A percentile compares a stretch with the other conserved stretches of the same genome.
These are phyloP conservation scores for Morphnarchus princeps DNA, from an alignment of 2,113 vertebrate species.

Conservation along the genomic window DNA sequence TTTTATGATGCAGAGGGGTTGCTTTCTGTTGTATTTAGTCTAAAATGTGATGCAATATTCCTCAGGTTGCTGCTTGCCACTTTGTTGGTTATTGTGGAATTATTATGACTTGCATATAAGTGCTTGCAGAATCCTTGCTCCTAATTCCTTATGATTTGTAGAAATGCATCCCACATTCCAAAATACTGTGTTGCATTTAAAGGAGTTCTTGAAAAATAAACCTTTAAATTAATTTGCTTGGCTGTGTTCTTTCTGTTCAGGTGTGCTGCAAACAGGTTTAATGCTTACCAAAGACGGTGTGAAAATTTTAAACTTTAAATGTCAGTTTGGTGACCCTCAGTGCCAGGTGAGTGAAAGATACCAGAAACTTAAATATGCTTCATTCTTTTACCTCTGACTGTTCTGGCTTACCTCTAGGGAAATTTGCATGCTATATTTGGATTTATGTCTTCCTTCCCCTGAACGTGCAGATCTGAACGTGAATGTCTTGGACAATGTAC, in stretches of 20 bases:
- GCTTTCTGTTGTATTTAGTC: not conserved
- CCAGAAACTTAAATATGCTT: not conserved
- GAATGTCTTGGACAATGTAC: not conserved
- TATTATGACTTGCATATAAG: not conserved
- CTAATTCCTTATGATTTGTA: not conserved
- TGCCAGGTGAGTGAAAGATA: constrained; percentile 77
- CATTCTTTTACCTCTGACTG: not conserved
- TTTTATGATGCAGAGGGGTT: not conserved
- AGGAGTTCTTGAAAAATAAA: not conserved
- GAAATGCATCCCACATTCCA: not conserved
- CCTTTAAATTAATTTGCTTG: not conserved
- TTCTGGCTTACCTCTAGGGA: not conserved
- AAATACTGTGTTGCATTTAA: not conserved
- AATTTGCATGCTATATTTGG: not conserved
- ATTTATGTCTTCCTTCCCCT: not conserved
- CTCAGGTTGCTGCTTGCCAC: not conserved
- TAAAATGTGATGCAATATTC: not conserved
- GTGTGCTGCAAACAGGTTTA: constrained; percentile 85
- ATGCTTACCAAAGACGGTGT: constrained; percentile 84
- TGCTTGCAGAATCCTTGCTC: not conserved
- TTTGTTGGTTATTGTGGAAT: not conserved
- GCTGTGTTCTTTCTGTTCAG: constrained; percentile 56
- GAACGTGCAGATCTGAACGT: not conserved
- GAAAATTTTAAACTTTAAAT: constrained; percentile 85
- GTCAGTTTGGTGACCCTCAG: constrained; percentile 87